Percentiles rank a stretch among this genome's conserved stretches.
These are phyloP conservation scores for Drosophila greeni DNA, from an alignment of 2,888 invertebrate genomes.

Conservation along the genomic window DNA sequence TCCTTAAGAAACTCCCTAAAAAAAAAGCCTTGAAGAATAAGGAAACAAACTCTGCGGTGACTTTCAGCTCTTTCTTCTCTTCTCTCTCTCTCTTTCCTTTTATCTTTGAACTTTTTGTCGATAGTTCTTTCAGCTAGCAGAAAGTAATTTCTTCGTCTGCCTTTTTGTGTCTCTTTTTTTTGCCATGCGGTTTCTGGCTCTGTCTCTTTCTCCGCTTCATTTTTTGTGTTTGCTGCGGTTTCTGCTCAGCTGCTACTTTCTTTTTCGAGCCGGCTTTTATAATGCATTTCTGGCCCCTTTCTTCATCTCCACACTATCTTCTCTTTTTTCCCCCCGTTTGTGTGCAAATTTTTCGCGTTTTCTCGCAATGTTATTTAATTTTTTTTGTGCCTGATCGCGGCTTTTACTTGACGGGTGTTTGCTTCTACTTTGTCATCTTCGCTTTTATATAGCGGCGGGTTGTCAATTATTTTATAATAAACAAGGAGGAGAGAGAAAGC, in stretches of 20 bases:
- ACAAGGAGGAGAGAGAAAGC: constrained; percentile 38
- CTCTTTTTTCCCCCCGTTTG: neutral
- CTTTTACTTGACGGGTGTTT: constrained; percentile 58
- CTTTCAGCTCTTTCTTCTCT: constrained; percentile 5
- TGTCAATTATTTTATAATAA: constrained; percentile 72
- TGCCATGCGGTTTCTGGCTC: constrained; percentile 7
- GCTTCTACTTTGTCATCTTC: constrained; percentile 56
- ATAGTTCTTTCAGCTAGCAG: constrained; percentile 21
- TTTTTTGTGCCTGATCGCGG: constrained; percentile 15
- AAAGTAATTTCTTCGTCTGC: constrained; percentile 23
- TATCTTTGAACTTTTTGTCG: neutral
- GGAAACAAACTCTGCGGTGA: too few species aligned
- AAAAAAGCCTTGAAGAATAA: neutral
- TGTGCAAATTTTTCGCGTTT: constrained; percentile 48
- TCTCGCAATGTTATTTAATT: constrained; percentile 43
- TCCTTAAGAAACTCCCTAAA: neutral
- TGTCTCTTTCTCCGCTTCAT: neutral
- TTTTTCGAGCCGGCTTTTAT: constrained; percentile 58
- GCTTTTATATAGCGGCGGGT: constrained; percentile 31
- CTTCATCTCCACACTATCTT: constrained; percentile 2
- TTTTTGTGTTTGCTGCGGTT: constrained; percentile 4
- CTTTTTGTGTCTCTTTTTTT: constrained; percentile 1
- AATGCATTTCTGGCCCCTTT: constrained; percentile 42
- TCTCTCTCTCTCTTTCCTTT: neutral
- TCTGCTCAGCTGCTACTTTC: constrained; percentile 51